These are phyloP conservation scores for Xylocopa sonorina DNA, from an alignment of 1,140 invertebrate species.

Conservation along the genomic window DNA sequence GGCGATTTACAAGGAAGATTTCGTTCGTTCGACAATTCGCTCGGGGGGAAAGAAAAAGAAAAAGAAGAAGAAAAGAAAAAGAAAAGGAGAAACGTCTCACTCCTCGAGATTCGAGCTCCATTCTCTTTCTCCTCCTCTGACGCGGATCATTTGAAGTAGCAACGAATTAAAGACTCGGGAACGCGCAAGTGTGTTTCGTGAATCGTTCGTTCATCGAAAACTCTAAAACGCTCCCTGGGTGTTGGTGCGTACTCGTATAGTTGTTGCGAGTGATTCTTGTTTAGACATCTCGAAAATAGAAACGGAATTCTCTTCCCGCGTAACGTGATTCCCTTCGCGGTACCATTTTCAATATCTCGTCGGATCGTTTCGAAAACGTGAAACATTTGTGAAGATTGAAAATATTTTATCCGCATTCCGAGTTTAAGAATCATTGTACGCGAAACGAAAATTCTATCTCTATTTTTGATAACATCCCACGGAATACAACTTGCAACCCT, in stretches of 20 bases:
- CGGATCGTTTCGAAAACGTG: too few relatives aligned
- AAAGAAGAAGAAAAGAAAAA: too few relatives aligned
- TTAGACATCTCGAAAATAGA: neutral
- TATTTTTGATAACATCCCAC: too few relatives aligned
- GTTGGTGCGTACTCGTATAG: neutral
- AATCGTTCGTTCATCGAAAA: neutral
- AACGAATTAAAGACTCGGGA: neutral
- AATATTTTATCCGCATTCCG: too few relatives aligned
- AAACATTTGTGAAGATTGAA: too few relatives aligned
- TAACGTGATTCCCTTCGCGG: too few relatives aligned
- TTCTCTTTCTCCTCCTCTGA: too few relatives aligned
- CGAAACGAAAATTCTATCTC: too few relatives aligned
- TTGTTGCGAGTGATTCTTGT: neutral
- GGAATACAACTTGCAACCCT: neutral
- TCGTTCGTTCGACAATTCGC: slow-evolving; percentile 9
- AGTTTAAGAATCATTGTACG: too few relatives aligned
- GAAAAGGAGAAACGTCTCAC: neutral
- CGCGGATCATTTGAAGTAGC: neutral
- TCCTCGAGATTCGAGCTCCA: neutral
- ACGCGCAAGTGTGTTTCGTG: neutral
- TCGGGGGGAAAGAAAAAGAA: too few relatives aligned
- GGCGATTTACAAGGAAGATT: slow-evolving; percentile 58
- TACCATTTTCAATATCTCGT: too few relatives aligned
- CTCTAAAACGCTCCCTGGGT: neutral
- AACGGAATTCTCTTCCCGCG: neutral